These are phyloP conservation scores for Montipora efflorescens DNA, from an alignment of 64 coral and sea anemone genomes.

Conservation along the genomic window DNA sequence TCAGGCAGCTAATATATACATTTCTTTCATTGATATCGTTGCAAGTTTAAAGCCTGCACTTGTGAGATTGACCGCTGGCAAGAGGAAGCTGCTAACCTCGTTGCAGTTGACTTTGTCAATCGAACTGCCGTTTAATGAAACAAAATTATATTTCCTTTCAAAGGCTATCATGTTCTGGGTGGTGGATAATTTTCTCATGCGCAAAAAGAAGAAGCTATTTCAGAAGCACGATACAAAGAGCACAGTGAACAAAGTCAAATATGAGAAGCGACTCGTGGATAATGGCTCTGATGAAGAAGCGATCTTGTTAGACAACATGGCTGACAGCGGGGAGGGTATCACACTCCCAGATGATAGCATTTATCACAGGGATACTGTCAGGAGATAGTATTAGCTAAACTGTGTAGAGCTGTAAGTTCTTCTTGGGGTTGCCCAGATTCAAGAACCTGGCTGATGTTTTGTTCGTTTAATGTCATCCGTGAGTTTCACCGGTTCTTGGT, in stretches of 20 bases:
- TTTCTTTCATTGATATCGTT: no score
- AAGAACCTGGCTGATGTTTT: no score
- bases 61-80: no score
- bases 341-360: slow-evolving; percentile 7
- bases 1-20: no score
- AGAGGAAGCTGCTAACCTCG: no score
- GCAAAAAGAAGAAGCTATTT: slow-evolving; percentile 82
- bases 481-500: no score
- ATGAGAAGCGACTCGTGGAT: slow-evolving; percentile 54
- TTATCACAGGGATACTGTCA: slow-evolving; percentile 28
- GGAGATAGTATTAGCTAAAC: slow-evolving; percentile 12
- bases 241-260: slow-evolving; percentile 87
- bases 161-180: slow-evolving; percentile 99
- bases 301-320: slow-evolving; percentile 72
- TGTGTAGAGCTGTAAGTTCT: no score
- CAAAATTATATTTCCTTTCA: neutral
- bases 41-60: no score
- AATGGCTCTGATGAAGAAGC: slow-evolving; percentile 80
- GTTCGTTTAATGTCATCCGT: no score
- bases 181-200: slow-evolving; percentile 97
- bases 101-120: no score
- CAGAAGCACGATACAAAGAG: slow-evolving; percentile 48
- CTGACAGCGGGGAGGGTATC: slow-evolving; percentile 43
- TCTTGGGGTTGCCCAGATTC: no score
- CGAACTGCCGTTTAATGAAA: no score